A percentile compares a stretch with the other conserved stretches of the same genome.
These are phyloP conservation scores for Himalopsyche kuldschensis DNA, from an alignment of 2,888 invertebrate species.

Conservation along the genomic window DNA sequence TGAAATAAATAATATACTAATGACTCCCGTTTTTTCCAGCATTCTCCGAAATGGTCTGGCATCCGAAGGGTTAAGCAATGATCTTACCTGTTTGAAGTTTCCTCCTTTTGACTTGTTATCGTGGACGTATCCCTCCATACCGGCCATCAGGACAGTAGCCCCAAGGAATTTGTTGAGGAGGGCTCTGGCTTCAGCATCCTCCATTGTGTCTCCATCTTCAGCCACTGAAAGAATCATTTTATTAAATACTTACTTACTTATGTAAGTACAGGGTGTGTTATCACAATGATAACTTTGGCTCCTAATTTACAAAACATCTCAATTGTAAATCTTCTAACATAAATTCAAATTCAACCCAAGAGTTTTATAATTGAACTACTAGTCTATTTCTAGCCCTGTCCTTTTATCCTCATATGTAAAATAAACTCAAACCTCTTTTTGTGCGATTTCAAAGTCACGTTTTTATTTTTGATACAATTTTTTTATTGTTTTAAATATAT, in stretches of 20 bases:
- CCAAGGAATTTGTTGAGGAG: constrained; percentile 83
- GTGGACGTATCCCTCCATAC: constrained; percentile 65
- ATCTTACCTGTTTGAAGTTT: constrained; percentile 25
- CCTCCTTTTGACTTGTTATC: constrained; percentile 3
- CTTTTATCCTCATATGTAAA: no score
- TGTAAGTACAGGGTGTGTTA: neutral
- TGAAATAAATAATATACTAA: no score
- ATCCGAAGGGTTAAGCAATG: no score
- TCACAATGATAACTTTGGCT: neutral
- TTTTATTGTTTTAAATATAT: no score
- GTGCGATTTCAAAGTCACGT: no score
- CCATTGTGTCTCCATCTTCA: constrained; percentile 66
- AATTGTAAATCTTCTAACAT: neutral
- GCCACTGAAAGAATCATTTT: constrained; percentile 52
- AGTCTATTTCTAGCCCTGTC: no score
- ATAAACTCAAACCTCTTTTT: no score
- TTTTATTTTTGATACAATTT: no score
- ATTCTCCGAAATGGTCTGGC: no score
- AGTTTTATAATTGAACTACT: neutral
- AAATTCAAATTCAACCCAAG: neutral
- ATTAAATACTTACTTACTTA: neutral
- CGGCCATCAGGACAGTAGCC: constrained; percentile 77
- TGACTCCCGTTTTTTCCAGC: no score
- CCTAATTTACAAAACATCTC: neutral
- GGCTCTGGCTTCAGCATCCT: constrained; percentile 73